Conservation (phyloP, 2,113 vertebrate species). For the Abramis brama region DNA sequence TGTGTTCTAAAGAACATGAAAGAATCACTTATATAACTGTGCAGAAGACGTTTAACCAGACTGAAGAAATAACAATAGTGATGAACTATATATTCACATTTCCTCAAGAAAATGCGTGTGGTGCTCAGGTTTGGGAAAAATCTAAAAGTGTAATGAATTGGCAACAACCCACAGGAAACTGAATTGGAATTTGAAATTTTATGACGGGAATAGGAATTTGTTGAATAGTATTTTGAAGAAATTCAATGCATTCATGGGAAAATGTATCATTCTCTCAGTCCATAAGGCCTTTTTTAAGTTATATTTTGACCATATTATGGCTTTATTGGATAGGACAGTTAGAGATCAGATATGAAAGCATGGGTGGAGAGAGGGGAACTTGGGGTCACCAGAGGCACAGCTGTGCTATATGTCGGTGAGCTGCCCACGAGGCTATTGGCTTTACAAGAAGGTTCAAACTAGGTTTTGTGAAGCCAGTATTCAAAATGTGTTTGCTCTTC, state of each 20-base stretch:
- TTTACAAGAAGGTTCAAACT: background rate
- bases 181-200: background rate
- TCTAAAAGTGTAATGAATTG: too few species aligned
- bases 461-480: too few species aligned
- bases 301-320: too few species aligned
- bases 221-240: background rate
- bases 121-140: background rate
- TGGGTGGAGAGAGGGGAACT: too few species aligned
- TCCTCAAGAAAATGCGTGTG: background rate
- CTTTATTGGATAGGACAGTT: too few species aligned
- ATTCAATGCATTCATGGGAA: background rate
- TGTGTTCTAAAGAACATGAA: slow-evolving; percentile 23
- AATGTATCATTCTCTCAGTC: background rate
- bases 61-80: background rate
- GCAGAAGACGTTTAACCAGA: too few species aligned
- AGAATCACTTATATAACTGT: background rate
- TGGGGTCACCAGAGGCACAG: too few species aligned
- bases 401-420: too few species aligned
- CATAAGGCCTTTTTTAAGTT: background rate
- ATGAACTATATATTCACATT: background rate
- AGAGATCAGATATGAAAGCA: too few species aligned
- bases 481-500: too few species aligned
- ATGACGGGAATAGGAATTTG: background rate
- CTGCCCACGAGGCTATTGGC: too few species aligned
- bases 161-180: background rate